phyloP scores from a whole-genome alignment of 2,113 vertebrate genomes.

The Ictalurus punctatus region DNA sequence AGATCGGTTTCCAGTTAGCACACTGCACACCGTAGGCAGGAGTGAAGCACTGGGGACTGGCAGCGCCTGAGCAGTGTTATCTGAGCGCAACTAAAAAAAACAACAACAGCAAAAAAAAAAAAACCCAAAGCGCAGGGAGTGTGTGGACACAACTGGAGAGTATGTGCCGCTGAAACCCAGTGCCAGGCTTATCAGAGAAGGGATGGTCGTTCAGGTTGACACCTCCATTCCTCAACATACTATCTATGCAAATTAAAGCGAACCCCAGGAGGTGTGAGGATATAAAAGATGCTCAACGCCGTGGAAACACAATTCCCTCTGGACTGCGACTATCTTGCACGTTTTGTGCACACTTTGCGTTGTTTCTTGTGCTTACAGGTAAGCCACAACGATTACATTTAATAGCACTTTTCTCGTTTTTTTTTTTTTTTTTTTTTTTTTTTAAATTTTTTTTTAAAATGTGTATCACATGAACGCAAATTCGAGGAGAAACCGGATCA shows the following conservation, averaged over 20 bases:
- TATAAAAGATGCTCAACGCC: constrained; percentile 67
- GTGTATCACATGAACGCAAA: background rate
- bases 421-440: no score
- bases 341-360: background rate
- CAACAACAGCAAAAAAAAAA: no score
- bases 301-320: constrained; percentile 23
- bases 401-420: background rate
- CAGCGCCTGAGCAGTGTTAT: background rate
- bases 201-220: constrained; percentile 61
- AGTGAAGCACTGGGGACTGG: background rate
- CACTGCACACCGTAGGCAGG: background rate
- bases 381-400: background rate
- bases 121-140: background rate
- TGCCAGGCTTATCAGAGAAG: constrained; percentile 52
- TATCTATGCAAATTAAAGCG: constrained; percentile 56
- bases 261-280: constrained; percentile 40
- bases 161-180: constrained; percentile 41
- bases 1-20: background rate
- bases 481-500: background rate
- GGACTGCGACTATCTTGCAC: constrained; percentile 28
- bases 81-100: background rate
- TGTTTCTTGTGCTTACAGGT: constrained; percentile 40
- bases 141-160: background rate
- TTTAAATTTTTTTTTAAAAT: background rate
- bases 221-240: constrained; percentile 59